Percentiles rank a stretch among this genome's conserved stretches.
phyloP scores from a whole-genome alignment of 2,888 invertebrate species.

The Oxytorus armatus region DNA sequence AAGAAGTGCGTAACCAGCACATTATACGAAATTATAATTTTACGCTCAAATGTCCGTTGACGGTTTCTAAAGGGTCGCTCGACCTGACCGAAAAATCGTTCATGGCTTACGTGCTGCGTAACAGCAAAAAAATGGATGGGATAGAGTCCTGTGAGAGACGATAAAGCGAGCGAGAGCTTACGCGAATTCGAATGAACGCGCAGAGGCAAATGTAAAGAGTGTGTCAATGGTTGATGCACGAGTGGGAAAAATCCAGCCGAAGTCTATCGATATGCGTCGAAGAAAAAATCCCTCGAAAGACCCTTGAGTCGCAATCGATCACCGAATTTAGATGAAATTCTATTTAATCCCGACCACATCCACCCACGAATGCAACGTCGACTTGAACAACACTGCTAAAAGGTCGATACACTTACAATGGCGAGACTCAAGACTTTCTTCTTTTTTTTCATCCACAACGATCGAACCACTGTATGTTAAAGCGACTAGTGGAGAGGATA shows the following conservation, averaged over 20 bases:
- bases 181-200: constrained; percentile 22
- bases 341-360: constrained; percentile 29
- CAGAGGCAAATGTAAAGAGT: constrained; percentile 16
- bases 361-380: constrained; percentile 21
- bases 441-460: too few species aligned
- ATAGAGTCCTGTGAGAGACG: constrained; percentile 6
- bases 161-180: constrained; percentile 30
- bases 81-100: constrained; percentile 7
- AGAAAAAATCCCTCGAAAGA: not conserved
- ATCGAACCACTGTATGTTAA: constrained; percentile 20
- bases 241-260: not conserved
- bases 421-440: too few species aligned
- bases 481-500: too few species aligned
- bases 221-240: constrained; percentile 15
- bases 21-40: not conserved
- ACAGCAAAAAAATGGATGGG: not conserved
- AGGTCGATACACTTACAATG: too few species aligned
- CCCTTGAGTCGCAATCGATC: constrained; percentile 31
- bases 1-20: not conserved
- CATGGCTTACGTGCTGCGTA: not conserved
- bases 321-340: constrained; percentile 59
- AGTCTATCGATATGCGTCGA: not conserved
- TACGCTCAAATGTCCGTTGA: not conserved
- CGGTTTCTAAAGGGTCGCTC: constrained; percentile 11
- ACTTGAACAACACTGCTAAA: too few species aligned